These are phyloP conservation scores for Phalanger gymnotis DNA, from an alignment of 2,797 vertebrate species.

Conservation along the genomic window DNA sequence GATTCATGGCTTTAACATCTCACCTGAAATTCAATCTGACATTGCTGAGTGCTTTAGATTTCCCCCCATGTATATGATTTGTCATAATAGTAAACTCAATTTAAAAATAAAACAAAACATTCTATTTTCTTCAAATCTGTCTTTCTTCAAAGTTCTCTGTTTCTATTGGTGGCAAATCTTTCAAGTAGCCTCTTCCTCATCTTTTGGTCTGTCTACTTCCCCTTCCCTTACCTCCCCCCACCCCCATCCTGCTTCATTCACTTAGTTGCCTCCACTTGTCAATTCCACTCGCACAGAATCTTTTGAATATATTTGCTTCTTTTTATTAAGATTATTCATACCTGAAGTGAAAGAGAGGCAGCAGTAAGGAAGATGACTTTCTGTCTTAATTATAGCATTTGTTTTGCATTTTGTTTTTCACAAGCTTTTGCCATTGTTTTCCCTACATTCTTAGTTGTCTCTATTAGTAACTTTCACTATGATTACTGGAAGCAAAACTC, in stretches of 20 bases:
- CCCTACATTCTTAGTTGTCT: background rate
- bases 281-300: background rate
- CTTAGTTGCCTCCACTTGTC: background rate
- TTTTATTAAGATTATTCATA: background rate
- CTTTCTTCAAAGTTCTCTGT: background rate
- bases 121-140: background rate
- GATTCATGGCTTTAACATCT: background rate
- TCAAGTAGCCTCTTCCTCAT: background rate
- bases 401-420: background rate
- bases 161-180: background rate
- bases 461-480: background rate
- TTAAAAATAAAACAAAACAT: background rate
- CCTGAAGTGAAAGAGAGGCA: background rate
- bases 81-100: background rate
- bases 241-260: background rate
- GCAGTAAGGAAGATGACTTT: background rate
- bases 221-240: background rate
- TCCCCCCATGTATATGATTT: background rate
- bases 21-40: background rate
- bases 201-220: background rate
- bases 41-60: background rate
- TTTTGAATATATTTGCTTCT: background rate
- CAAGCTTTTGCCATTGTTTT: background rate
- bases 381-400: background rate
- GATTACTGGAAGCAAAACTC: background rate